Percentiles rank a stretch among this genome's conserved stretches.
These are phyloP conservation scores for Forbesichthys agassizii DNA, from an alignment of 2,113 vertebrate species.

Conservation along the genomic window DNA sequence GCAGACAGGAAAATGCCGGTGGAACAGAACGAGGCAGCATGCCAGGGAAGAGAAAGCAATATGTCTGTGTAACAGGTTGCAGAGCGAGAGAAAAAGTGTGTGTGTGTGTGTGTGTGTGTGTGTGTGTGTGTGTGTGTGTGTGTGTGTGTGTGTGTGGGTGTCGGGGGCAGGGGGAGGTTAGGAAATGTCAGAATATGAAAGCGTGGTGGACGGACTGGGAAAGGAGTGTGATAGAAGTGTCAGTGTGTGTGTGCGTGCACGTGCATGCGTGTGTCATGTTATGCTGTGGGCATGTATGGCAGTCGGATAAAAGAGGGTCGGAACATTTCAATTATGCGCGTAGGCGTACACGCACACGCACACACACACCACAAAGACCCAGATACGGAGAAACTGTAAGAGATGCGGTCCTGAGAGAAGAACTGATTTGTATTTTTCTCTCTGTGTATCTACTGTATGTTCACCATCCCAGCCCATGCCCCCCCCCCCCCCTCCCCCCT, in stretches of 20 bases:
- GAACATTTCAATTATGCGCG: slow-evolving; percentile 75
- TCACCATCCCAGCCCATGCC: slow-evolving; percentile 14
- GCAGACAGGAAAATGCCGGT: slow-evolving; percentile 10
- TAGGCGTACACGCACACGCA: slow-evolving; percentile 4
- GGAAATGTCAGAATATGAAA: no score
- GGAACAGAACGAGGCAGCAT: slow-evolving; percentile 14
- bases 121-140: neutral
- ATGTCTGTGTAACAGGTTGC: slow-evolving; percentile 27
- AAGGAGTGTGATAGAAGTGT: neutral
- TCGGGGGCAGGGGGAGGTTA: neutral
- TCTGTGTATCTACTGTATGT: slow-evolving; percentile 35
- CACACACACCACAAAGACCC: slow-evolving; percentile 68
- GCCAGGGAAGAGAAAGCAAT: slow-evolving; percentile 33
- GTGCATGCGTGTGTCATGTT: neutral
- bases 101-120: neutral
- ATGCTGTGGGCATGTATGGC: neutral
- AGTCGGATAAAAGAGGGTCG: slow-evolving; percentile 29
- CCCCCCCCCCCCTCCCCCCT: no score
- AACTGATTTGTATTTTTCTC: slow-evolving; percentile 67
- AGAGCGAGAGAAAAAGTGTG: slow-evolving; percentile 7
- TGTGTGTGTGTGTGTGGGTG: neutral
- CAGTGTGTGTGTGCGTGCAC: neutral
- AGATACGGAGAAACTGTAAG: slow-evolving; percentile 71
- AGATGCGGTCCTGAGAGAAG: slow-evolving; percentile 67
- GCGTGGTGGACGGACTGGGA: no score